phyloP scores from a whole-genome alignment of 2,888 invertebrate species.

The Junonia oenone region DNA sequence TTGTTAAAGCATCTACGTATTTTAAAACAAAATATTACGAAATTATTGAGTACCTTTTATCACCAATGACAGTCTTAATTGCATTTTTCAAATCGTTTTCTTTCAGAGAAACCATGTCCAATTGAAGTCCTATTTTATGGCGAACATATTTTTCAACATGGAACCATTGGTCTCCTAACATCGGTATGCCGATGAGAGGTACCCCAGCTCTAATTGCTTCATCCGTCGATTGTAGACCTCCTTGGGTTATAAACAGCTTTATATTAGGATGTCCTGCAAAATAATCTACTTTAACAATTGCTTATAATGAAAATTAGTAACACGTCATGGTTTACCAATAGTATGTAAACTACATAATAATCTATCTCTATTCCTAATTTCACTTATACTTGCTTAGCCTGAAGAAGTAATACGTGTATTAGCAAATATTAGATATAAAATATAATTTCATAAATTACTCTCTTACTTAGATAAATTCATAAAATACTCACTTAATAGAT shows the following conservation, averaged over 20 bases:
- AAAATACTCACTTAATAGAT: constrained; percentile 41
- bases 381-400: too few species aligned
- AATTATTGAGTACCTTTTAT: constrained; percentile 33
- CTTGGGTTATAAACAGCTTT: constrained; percentile 57
- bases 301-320: too few species aligned
- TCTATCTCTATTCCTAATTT: too few species aligned
- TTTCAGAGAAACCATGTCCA: constrained; percentile 40
- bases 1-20: neutral
- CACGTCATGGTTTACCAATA: too few species aligned
- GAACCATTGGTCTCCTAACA: constrained; percentile 54
- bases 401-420: too few species aligned
- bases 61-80: constrained; percentile 33
- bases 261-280: constrained; percentile 58
- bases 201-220: constrained; percentile 56
- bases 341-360: too few species aligned
- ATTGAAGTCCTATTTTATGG: constrained; percentile 40
- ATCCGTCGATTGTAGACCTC: constrained; percentile 58
- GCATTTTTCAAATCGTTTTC: constrained; percentile 35
- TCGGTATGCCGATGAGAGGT: constrained; percentile 54
- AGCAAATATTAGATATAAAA: too few species aligned
- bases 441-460: constrained; percentile 21
- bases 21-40: neutral
- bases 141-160: constrained; percentile 44
- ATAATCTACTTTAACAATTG: too few species aligned
- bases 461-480: constrained; percentile 33